These are phyloP conservation scores for Monopterus albus DNA, from an alignment of 2,113 vertebrate species.

Conservation along the genomic window DNA sequence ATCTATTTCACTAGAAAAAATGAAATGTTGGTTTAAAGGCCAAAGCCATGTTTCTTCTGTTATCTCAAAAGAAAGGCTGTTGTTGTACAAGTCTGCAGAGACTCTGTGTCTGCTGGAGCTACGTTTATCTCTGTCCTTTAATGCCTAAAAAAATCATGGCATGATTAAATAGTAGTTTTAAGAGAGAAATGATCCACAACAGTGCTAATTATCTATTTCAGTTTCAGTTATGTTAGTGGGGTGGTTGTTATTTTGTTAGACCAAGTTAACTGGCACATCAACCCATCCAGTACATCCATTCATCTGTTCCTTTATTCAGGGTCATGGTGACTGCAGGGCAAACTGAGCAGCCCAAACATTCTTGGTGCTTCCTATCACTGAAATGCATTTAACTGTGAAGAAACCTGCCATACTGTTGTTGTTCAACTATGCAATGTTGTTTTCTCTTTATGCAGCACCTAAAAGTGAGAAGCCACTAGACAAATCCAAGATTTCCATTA, in stretches of 20 bases:
- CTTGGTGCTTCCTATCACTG: neutral
- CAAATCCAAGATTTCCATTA: slow-evolving; percentile 90
- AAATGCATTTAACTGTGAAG: neutral
- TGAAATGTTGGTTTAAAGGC: slow-evolving; percentile 10
- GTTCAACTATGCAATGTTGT: neutral
- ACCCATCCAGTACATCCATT: neutral
- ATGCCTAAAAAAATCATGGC: slow-evolving; percentile 23
- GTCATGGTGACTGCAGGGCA: neutral
- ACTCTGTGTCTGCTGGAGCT: slow-evolving; percentile 30
- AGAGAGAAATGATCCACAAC: slow-evolving; percentile 11
- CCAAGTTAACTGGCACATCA: neutral
- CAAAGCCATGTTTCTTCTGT: slow-evolving; percentile 33
- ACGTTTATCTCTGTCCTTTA: neutral
- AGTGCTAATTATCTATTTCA: neutral
- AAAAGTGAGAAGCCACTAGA: slow-evolving; percentile 91
- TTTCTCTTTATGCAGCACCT: slow-evolving; percentile 67
- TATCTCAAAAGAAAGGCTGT: slow-evolving; percentile 20
- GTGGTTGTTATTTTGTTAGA: neutral
- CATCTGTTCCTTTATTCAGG: neutral
- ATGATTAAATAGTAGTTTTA: slow-evolving; percentile 26
- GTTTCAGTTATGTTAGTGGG: neutral
- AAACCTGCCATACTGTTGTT: neutral
- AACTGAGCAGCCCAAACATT: neutral
- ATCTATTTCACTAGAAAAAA: slow-evolving; percentile 7
- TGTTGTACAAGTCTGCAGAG: slow-evolving; percentile 38